Base-by-base conservation (phyloP, 1,140 invertebrate species). In the Sinella curviseta region DNA sequence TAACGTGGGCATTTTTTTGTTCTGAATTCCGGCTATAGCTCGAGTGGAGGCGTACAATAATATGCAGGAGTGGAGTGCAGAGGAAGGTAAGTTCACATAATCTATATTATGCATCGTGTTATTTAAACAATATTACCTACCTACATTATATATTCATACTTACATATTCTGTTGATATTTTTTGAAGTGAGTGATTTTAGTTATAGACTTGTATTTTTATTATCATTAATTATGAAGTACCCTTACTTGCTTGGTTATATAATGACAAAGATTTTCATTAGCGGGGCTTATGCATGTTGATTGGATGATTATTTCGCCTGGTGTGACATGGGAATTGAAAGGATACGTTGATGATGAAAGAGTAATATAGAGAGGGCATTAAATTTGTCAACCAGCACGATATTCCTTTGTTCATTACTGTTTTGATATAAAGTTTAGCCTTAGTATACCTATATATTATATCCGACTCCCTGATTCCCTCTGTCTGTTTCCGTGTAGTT, bases 271-370 rank as follows among this genome's bases (percentile, higher is more conserved):
- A 70, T 30, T 70, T 70, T 70, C 65, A 70, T 70, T 70, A 70
- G 65, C 65, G 65, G 65, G 31, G 65, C 26, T 70, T 70, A 70
- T 33, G 30, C 31, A 33, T 17, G 28, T 31, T 70, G 65, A 70
- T 70, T 70, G 30, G 28, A 70, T 70, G 65, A 70, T 70, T 70
- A 70, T 70, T 70, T 70, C 65, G 65, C 65, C 65, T 70, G 65
- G 31, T 33, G 65, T 70, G 65, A 70, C 65, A 31, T 3, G 65
- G 65, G 65, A 70, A 70, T 70, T 70, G 65, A 70, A 31, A 33
- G 65, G 65, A 70, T 70, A 70, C 31, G 39, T 12, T 8, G 65
- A 70, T 70, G 65, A 70, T 31, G 65, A 70, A 70, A 70, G 26
- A 70, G 65, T 33, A 31, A 33, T 33, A 48, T 48, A 48, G 8